A percentile compares a stretch with the other conserved stretches of the same genome.
Conservation (phyloP, 2,797 vertebrate genomes). For the Buceros bicornis region DNA sequence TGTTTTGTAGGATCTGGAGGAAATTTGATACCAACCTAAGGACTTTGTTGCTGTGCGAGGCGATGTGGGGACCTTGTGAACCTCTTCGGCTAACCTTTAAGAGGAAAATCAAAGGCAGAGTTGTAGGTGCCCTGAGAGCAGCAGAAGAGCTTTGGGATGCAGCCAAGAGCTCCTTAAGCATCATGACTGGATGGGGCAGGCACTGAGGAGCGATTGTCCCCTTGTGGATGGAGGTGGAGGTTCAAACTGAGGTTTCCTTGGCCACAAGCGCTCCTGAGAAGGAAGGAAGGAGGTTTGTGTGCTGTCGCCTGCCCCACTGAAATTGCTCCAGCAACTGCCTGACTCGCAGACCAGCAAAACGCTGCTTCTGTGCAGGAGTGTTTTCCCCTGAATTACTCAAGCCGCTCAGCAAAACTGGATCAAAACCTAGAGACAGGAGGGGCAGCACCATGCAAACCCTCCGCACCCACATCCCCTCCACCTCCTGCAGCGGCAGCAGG, state of each 20-base stretch:
- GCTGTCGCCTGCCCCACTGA: neutral
- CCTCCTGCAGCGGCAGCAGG: rapidly evolving
- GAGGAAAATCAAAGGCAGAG: neutral
- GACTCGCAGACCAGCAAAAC: neutral
- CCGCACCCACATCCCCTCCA: neutral
- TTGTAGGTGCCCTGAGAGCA: rapidly evolving
- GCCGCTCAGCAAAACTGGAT: neutral
- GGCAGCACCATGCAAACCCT: neutral
- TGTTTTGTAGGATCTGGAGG: neutral
- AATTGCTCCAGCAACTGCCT: rapidly evolving
- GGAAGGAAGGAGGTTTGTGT: neutral
- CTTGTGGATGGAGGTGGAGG: neutral
- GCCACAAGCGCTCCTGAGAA: neutral
- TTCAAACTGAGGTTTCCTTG: neutral
- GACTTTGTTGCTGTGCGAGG: neutral
- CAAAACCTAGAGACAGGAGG: neutral
- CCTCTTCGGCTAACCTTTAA: neutral
- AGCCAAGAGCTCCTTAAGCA: neutral
- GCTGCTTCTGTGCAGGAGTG: neutral
- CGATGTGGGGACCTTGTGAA: neutral
- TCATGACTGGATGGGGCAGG: rapidly evolving
- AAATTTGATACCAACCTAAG: neutral
- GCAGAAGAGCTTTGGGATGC: neutral
- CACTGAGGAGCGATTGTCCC: neutral
- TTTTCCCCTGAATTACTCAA: neutral